Percentiles rank a stretch among this genome's conserved stretches.
Conservation (phyloP, 1,140 invertebrate genomes). For the Drosophila sp. region DNA sequence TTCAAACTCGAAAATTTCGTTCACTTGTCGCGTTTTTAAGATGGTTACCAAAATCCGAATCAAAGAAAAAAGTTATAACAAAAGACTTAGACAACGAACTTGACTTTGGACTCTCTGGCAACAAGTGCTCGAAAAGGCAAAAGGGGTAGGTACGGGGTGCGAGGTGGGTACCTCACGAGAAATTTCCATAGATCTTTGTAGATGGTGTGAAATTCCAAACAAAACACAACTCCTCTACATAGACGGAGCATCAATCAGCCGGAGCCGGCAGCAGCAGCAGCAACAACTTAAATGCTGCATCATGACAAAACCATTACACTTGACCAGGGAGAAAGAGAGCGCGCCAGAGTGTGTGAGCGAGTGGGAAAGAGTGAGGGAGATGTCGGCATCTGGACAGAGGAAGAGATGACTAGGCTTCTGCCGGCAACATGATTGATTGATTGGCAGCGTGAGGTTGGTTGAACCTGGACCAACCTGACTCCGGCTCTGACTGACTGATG, state of each 20-base stretch:
- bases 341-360: conserved; percentile 3
- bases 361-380: conserved; percentile 23
- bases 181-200: conserved; percentile 61
- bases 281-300: conserved; percentile 80
- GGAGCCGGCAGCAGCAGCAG: conserved; percentile 70
- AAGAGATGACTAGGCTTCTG: conserved; percentile 72
- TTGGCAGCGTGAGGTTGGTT: conserved; percentile 75
- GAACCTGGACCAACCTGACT: conserved; percentile 37
- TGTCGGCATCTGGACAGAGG: conserved; percentile 68
- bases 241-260: conserved; percentile 71
- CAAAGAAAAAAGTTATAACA: conserved; percentile 9
- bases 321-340: conserved; percentile 52
- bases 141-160: conserved; percentile 25
- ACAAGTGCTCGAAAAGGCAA: conserved; percentile 21
- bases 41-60: conserved; percentile 1
- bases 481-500: conserved; percentile 56
- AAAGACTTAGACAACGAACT: conserved; percentile 58
- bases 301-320: conserved; percentile 81
- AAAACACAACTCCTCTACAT: conserved; percentile 60
- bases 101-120: conserved; percentile 15
- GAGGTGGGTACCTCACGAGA: conserved; percentile 23
- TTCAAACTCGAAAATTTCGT: neutral
- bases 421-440: conserved; percentile 71
- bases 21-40: neutral
- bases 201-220: conserved; percentile 71